These are phyloP conservation scores for Ectemnius lituratus DNA, from an alignment of 2,888 invertebrate genomes.

Conservation along the genomic window DNA sequence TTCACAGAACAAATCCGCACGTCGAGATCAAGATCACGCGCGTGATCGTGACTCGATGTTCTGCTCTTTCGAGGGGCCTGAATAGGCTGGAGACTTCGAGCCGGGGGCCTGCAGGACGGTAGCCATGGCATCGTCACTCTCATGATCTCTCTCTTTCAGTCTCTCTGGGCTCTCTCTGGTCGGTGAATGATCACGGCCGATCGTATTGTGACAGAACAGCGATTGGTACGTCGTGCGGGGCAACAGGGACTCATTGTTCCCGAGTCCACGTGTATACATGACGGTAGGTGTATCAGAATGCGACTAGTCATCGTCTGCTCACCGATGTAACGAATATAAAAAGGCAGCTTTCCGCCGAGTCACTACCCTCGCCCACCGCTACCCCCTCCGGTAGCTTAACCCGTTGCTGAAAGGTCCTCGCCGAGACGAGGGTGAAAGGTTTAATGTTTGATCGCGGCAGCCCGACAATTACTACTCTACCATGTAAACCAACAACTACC, in stretches of 20 bases:
- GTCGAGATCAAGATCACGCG: conserved; percentile 67
- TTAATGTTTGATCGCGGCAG: no score
- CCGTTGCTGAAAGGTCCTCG: conserved; percentile 22
- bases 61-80: conserved; percentile 35
- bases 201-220: conserved; percentile 64
- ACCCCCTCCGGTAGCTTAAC: conserved; percentile 29
- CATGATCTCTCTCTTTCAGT: not conserved
- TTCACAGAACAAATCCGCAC: conserved; percentile 60
- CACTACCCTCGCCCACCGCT: conserved; percentile 40
- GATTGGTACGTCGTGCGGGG: conserved; percentile 63
- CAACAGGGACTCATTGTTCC: conserved; percentile 59
- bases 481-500: no score
- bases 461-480: no score
- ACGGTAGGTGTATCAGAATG: conserved; percentile 56
- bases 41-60: conserved; percentile 60
- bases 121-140: conserved; percentile 62
- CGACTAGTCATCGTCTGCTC: conserved; percentile 61
- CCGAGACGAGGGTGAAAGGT: not conserved
- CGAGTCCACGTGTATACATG: conserved; percentile 40
- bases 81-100: conserved; percentile 54
- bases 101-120: conserved; percentile 55
- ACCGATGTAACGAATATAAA: conserved; percentile 45
- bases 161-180: conserved; percentile 18
- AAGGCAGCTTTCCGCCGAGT: conserved; percentile 58
- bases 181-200: conserved; percentile 64